These are phyloP conservation scores for Syngnathus scovelli DNA, from an alignment of 2,113 vertebrate genomes.

Conservation along the genomic window DNA sequence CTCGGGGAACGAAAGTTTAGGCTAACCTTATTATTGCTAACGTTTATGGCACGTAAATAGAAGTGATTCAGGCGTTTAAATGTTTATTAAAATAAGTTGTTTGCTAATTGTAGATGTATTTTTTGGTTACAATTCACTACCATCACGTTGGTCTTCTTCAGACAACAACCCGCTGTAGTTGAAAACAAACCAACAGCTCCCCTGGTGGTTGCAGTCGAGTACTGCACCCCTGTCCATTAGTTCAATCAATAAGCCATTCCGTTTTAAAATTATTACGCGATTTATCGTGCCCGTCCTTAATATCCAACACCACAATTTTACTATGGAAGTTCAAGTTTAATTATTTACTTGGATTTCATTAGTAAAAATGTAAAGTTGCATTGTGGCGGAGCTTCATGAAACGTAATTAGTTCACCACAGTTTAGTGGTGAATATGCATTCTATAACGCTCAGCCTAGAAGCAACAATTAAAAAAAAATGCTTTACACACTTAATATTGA, in stretches of 20 bases:
- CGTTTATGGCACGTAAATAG: not conserved
- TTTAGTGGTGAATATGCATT: not conserved
- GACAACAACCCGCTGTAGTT: not conserved
- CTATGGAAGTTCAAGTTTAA: not conserved
- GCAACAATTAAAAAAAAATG: constrained; percentile 1
- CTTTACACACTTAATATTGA: not conserved
- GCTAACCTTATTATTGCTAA: not conserved
- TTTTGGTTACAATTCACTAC: not conserved
- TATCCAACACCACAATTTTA: not conserved
- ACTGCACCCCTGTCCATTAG: not conserved
- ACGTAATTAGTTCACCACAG: not conserved
- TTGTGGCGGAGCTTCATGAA: not conserved
- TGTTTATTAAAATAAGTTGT: too few relatives aligned
- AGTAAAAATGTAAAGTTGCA: constrained; percentile 3
- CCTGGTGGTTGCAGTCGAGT: not conserved
- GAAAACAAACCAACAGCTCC: not conserved
- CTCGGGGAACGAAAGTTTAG: not conserved
- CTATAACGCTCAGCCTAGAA: not conserved
- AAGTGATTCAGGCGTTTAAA: too few relatives aligned
- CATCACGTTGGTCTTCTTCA: not conserved
- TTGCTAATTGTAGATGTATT: not conserved
- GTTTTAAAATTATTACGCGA: not conserved
- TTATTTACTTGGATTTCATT: not conserved
- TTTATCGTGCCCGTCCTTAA: not conserved
- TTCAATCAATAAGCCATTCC: not conserved